Conservation (phyloP, 2,113 vertebrate species). For the Verasper variegatus region DNA sequence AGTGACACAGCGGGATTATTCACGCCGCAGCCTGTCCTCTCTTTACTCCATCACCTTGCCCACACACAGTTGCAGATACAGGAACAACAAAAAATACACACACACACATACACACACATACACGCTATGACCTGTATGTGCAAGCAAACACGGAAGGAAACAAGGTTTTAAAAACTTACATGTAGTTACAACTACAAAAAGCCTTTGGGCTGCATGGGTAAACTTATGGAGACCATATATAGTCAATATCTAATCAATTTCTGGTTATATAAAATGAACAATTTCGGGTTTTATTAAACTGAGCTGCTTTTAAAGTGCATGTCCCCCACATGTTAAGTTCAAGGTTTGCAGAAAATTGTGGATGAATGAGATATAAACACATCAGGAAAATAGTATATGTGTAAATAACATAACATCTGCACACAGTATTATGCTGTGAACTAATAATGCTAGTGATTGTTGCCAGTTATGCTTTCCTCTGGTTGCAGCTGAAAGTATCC, state of each 20-base stretch:
- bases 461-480: no score
- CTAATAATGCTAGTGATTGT: neutral
- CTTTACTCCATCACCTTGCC: conserved; percentile 24
- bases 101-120: neutral
- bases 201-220: no score
- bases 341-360: neutral
- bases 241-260: no score
- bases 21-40: conserved; percentile 44
- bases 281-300: no score
- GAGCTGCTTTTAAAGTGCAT: no score
- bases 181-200: no score
- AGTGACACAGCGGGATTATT: conserved; percentile 50
- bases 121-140: neutral
- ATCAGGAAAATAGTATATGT: neutral
- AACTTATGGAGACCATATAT: no score
- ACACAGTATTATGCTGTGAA: neutral
- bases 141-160: no score
- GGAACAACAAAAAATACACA: neutral
- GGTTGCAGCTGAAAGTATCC: no score
- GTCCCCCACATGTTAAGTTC: neutral
- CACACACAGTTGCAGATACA: neutral
- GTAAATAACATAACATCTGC: neutral
- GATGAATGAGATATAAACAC: neutral
- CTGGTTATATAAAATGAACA: no score
- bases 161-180: no score